Conservation (phyloP, 1,140 invertebrate genomes). For the Eumaeus atala region DNA sequence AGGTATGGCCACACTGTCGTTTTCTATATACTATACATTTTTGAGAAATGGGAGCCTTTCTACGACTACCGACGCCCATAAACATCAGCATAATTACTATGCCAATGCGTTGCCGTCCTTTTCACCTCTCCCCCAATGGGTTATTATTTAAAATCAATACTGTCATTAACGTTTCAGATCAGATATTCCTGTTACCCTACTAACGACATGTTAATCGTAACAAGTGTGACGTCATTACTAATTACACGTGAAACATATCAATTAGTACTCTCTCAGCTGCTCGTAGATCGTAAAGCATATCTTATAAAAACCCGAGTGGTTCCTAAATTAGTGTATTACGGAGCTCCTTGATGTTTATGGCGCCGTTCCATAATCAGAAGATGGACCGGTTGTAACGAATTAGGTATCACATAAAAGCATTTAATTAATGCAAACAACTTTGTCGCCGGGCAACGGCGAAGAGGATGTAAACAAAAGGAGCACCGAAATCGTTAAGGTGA, state of each 20-base stretch:
- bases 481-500: not conserved
- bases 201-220: too few species aligned
- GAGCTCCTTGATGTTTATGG: not conserved
- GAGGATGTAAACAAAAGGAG: not conserved
- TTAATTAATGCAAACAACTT: constrained; percentile 15
- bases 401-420: constrained; percentile 11
- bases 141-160: too few species aligned
- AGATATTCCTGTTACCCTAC: too few species aligned
- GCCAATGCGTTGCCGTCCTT: too few species aligned
- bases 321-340: not conserved
- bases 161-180: too few species aligned
- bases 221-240: not conserved
- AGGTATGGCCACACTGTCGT: too few species aligned
- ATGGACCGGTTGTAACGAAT: constrained; percentile 9
- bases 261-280: not conserved
- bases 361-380: constrained; percentile 7
- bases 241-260: constrained; percentile 1
- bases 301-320: not conserved
- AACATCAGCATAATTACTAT: too few species aligned
- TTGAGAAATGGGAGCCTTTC: too few species aligned
- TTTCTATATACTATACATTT: too few species aligned
- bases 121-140: too few species aligned
- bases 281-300: not conserved
- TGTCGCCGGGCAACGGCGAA: constrained; percentile 3
- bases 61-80: too few species aligned